phyloP scores from a whole-genome alignment of 2,113 vertebrate species.

The Bungarus multicinctus region DNA sequence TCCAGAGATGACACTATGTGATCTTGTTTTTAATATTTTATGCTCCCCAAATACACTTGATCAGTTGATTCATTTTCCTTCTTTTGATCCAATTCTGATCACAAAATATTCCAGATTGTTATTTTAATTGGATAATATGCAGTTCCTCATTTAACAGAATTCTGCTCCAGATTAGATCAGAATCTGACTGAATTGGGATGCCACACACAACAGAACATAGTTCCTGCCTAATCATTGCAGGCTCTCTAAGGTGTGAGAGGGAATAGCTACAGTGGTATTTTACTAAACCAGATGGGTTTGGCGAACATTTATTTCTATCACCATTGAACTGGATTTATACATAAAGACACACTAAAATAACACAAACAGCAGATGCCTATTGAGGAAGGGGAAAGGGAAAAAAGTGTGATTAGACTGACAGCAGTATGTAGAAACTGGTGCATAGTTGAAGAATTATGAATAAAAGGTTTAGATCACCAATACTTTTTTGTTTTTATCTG shows the following conservation, averaged over 20 bases:
- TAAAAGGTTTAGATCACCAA: background rate
- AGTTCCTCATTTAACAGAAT: background rate
- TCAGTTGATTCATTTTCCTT: background rate
- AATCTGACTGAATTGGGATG: background rate
- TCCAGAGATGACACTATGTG: background rate
- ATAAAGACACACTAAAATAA: background rate
- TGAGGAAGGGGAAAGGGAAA: background rate
- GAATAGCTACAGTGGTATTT: background rate
- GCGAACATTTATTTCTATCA: background rate
- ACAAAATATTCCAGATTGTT: background rate
- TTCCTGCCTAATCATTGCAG: background rate
- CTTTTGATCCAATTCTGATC: background rate
- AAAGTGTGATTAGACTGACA: background rate
- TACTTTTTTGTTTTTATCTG: background rate
- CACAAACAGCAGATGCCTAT: background rate
- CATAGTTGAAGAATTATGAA: conserved; percentile 6
- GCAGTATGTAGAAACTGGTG: conserved; percentile 28
- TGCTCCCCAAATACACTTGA: background rate
- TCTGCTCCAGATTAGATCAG: background rate
- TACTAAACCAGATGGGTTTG: background rate
- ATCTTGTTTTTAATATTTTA: background rate
- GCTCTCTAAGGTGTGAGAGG: background rate
- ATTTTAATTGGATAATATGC: background rate
- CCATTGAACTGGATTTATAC: background rate
- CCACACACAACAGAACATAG: background rate